phyloP scores from a whole-genome alignment of 2,888 invertebrate species.

The Pimpla rufipes region DNA sequence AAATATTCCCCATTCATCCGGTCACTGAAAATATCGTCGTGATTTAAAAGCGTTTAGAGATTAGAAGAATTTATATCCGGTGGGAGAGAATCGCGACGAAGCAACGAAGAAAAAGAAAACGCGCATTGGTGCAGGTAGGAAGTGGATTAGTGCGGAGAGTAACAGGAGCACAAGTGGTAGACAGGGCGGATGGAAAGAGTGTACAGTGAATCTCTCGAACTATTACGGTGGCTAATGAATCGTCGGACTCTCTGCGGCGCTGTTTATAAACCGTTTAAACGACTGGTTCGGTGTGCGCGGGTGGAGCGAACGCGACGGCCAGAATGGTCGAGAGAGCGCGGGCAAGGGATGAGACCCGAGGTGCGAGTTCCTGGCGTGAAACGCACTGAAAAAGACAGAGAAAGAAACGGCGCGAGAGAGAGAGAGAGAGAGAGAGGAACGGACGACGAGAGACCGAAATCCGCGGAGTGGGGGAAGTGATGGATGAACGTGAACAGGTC shows the following conservation, averaged over 20 bases:
- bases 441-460: slow-evolving; percentile 65
- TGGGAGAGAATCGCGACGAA: background rate
- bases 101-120: slow-evolving; percentile 35
- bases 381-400: slow-evolving; percentile 21
- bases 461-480: slow-evolving; percentile 72
- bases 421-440: slow-evolving; percentile 44
- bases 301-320: slow-evolving; percentile 51
- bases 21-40: too few species aligned
- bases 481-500: slow-evolving; percentile 80
- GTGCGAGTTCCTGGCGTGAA: slow-evolving; percentile 23
- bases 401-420: slow-evolving; percentile 14
- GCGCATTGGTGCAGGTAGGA: slow-evolving; percentile 35
- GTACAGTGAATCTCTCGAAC: slow-evolving; percentile 66
- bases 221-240: slow-evolving; percentile 76
- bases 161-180: slow-evolving; percentile 25
- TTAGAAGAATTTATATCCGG: slow-evolving; percentile 32
- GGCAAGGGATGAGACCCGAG: slow-evolving; percentile 34
- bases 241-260: slow-evolving; percentile 73
- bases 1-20: too few species aligned
- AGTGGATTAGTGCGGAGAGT: slow-evolving; percentile 57
- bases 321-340: slow-evolving; percentile 50
- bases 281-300: slow-evolving; percentile 71
- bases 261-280: slow-evolving; percentile 82
- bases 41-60: too few species aligned
- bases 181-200: slow-evolving; percentile 20